Evolutionary conservation across 2,797 vertebrate species (phyloP), one percentile per base, ranked within the genome.

Genomic region (Rhynchotus rufescens): DNA sequence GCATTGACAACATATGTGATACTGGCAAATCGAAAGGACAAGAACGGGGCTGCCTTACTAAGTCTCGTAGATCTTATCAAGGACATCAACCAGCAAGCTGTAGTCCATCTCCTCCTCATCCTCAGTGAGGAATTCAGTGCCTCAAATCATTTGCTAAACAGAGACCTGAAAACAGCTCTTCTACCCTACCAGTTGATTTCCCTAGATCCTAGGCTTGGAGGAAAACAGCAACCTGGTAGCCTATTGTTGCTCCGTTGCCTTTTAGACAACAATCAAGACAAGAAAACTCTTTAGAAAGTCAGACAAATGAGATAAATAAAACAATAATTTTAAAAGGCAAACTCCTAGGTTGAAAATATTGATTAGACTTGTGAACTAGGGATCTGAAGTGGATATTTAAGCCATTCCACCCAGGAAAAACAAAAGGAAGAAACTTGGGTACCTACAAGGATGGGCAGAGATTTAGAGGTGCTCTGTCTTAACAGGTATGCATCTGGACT

Each of bases 1-100:
- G 7, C 44, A 20, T 36, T 3, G 52, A 60, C 40, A 12, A 14
- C 0, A 0, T 2, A 19, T n/a, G 6, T 42, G 7, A 17, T 22
- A 1, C 19, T 30, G 12, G 6, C 10, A 76, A 52, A 40, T 3
- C 15, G 1, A 23, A 67, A 52, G 2, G 21, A 1, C 15, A 21
- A 42, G 9, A 34, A 26, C 4, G 4, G 9, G 65, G 28, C 2
- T 0, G 0, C 30, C 10, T 15, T 13, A 5, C 12, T 57, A 65
- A 1, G 9, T 40, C 34, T 57, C 44, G 19, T 20, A n/a, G 32
- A 44, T 32, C 40, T 10, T 7, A 56, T 20, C 13, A 15, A 20
- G 57, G 44, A 15, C 6, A 26, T 40, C 21, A 56, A 15, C 7
- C 9, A 62, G 36, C 32, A 47, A 81, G 26, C 16, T 72, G 16